These are phyloP conservation scores for Lepus oiostolus DNA, from an alignment of 2,797 vertebrate species.

Conservation along the genomic window DNA sequence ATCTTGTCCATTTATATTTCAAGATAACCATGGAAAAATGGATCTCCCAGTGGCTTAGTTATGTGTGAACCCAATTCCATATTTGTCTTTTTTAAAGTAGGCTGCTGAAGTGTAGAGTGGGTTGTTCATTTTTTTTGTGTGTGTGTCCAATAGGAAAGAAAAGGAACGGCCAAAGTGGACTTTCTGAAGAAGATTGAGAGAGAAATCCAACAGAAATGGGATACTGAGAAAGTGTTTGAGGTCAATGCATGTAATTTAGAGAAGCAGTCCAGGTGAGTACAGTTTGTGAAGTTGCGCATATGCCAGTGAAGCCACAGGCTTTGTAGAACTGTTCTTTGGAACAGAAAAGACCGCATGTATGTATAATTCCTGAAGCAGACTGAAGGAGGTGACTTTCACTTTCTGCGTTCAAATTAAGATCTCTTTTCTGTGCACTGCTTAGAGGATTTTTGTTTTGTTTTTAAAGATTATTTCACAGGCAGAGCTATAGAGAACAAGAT, in stretches of 20 bases:
- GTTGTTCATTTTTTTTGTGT: not conserved
- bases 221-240: constrained; percentile 93
- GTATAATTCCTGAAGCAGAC: not conserved
- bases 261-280: constrained; percentile 85
- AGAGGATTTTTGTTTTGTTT: not conserved
- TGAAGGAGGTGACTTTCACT: not conserved
- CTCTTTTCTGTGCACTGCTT: not conserved
- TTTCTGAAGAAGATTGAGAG: constrained; percentile 96
- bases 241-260: constrained; percentile 87
- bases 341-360: not conserved
- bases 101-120: not conserved
- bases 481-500: too few species aligned
- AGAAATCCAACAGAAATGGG: constrained; percentile 96
- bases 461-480: too few species aligned
- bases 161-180: constrained; percentile 97
- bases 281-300: not conserved
- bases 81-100: constrained; percentile 39
- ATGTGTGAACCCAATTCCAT: constrained; percentile 29
- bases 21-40: constrained; percentile 36
- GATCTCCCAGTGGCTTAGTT: constrained; percentile 1
- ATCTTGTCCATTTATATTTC: constrained; percentile 63
- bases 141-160: constrained; percentile 92
- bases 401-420: constrained; percentile 14
- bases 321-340: not conserved
- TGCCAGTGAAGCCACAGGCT: not conserved